Evolutionary conservation across 2,797 vertebrate species (phyloP), one percentile per base, ranked within the genome.

Genomic region (Dipus sagitta): DNA sequence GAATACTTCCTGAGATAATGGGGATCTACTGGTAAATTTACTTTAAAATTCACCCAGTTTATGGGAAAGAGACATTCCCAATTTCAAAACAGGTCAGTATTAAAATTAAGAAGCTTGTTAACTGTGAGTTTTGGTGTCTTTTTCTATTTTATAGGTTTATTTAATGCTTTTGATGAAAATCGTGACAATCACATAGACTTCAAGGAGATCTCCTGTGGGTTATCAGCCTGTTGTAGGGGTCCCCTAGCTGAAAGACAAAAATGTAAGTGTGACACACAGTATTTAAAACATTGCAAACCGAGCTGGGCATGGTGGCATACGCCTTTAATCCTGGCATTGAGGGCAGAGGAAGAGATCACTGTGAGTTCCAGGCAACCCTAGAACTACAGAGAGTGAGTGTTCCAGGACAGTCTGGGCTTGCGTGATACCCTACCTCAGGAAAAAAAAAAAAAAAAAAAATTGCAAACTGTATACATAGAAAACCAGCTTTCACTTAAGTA

Each of bases 141-240:
- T 96, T 47, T 95, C 86, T 96, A 70, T 62, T 96, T 98, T 98
- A 52, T 97, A 99, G 99, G 99, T 96, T 98, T 99, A 96, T 99
- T 99, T 98, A 99, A 99, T 92, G 99, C 99, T 96, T 99, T 99
- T 96, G 99, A 99, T 98, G 99, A 99, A 98, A 99, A 99, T 97
- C 98, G 99, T 98, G 99, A 99, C 98, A 99, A 99, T 99, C 99
- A 99, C 98, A 99, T 99, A 96, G 99, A 99, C 98, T 99, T 99
- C 98, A 99, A 99, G 97, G 99, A 99, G 98, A 99, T 99, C 97
- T 99, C 99, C 12, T 99, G 99, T 96, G 99, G 99, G 24, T 99
- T 99, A 42, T 99, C 99, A 28, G 99, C 99, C 1, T 99, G 99
- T 98, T 99, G 99, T 97, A 98, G 99, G 90, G 99, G 99, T 82